Conservation (phyloP, 2,888 invertebrate genomes). For the Mantis religiosa region DNA sequence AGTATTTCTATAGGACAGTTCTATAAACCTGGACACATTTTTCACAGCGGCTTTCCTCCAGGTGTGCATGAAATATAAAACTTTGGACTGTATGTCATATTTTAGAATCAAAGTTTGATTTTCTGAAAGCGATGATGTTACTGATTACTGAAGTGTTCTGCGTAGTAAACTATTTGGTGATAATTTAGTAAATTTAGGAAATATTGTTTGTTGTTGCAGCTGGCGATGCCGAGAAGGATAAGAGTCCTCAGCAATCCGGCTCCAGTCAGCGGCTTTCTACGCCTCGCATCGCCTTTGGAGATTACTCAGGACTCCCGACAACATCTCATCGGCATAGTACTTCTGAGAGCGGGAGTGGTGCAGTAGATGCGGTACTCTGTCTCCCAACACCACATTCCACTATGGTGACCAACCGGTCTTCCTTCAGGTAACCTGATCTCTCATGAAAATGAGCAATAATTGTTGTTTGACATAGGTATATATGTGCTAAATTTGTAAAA, state of each 20-base stretch:
- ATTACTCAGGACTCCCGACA: constrained; percentile 37
- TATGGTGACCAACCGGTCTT: neutral
- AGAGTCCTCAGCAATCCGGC: neutral
- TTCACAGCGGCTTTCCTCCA: no score
- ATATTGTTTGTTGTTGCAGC: neutral
- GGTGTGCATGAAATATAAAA: no score
- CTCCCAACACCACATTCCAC: constrained; percentile 49
- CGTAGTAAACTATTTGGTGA: no score
- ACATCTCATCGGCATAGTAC: constrained; percentile 24
- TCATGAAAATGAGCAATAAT: no score
- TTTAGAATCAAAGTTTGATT: no score
- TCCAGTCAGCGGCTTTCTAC: neutral
- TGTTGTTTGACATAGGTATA: no score
- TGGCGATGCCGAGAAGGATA: neutral
- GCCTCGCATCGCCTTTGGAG: constrained; percentile 41
- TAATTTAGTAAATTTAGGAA: neutral
- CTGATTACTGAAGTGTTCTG: no score
- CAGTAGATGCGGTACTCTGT: constrained; percentile 24
- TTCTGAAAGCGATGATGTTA: no score
- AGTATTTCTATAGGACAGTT: no score
- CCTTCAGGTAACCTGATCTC: neutral
- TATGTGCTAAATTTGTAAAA: no score
- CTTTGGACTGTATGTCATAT: no score
- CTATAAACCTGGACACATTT: no score
- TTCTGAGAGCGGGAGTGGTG: constrained; percentile 22